Evolutionary conservation across 2,888 invertebrate genomes (phyloP).

Genomic region (Drosophila rellima): DNA sequence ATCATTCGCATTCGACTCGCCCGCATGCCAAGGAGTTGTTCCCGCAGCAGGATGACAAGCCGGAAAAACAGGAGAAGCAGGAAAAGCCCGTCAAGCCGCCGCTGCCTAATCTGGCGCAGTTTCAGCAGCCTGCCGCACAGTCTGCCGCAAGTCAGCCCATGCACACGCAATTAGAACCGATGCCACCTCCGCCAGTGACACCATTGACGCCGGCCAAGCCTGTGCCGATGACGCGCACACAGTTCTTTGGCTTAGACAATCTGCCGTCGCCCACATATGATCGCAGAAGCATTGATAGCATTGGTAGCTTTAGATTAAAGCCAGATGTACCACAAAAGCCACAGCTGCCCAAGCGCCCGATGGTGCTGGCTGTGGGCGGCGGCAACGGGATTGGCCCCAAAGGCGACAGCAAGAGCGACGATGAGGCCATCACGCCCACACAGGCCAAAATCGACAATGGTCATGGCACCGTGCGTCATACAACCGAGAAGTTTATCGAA

Average conservation of each 20-base stretch:
- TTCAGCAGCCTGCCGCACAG: constrained; percentile 50
- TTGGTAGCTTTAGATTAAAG: constrained; percentile 77
- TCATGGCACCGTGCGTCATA: constrained; percentile 61
- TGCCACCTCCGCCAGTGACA: constrained; percentile 66
- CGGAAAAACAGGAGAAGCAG: constrained; percentile 43
- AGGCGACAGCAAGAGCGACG: constrained; percentile 73
- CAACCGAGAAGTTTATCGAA: constrained; percentile 77
- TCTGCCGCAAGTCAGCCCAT: constrained; percentile 34
- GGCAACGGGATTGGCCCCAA: constrained; percentile 32
- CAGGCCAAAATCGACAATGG: constrained; percentile 74
- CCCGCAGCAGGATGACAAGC: constrained; percentile 51
- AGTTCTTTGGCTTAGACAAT: constrained; percentile 82
- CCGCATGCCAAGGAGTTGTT: constrained; percentile 81
- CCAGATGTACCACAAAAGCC: constrained; percentile 89
- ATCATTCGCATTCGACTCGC: constrained; percentile 47
- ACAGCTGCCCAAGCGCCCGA: constrained; percentile 92
- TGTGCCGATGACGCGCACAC: constrained; percentile 83
- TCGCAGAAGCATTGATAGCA: constrained; percentile 81
- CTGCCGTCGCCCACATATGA: constrained; percentile 82
- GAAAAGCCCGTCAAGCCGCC: constrained; percentile 82
- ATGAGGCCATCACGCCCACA: constrained; percentile 72
- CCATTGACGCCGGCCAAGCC: constrained; percentile 79
- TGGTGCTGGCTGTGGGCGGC: constrained; percentile 58
- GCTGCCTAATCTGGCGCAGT: constrained; percentile 77
- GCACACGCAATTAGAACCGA: constrained; percentile 57